These are phyloP conservation scores for Spodoptera frugiperda DNA, from an alignment of 1,140 invertebrate genomes.

Conservation along the genomic window DNA sequence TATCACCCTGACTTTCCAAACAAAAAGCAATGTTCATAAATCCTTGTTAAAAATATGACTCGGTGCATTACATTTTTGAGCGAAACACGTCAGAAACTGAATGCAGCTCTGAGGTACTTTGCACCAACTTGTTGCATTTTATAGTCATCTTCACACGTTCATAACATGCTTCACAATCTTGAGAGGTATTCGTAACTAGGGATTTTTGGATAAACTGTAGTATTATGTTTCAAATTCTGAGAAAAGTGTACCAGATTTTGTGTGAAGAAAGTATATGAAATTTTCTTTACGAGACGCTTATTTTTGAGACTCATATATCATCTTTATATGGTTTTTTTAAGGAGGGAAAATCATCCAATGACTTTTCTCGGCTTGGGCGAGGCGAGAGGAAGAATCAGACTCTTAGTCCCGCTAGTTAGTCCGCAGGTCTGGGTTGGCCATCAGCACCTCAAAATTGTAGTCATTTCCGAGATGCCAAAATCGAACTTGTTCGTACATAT, in stretches of 20 bases:
- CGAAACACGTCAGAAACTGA: neutral
- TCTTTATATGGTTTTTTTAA: neutral
- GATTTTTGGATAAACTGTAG: neutral
- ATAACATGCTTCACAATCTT: neutral
- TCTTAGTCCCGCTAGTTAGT: no score
- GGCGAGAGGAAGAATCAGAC: no score
- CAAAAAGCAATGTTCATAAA: neutral
- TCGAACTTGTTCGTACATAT: no score
- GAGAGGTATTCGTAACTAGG: neutral
- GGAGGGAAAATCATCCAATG: no score
- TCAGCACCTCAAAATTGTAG: no score
- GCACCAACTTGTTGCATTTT: conserved; percentile 14
- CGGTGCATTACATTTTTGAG: neutral
- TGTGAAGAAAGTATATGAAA: neutral
- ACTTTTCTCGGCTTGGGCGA: no score
- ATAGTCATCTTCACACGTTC: conserved; percentile 3
- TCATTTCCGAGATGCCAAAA: no score
- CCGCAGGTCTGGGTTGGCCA: no score
- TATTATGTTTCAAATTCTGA: neutral
- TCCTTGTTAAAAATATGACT: neutral
- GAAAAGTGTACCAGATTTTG: neutral
- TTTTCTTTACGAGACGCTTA: neutral
- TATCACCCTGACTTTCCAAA: no score
- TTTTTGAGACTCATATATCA: no score
- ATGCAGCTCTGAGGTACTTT: conserved; percentile 13